These are phyloP conservation scores for Baronia brevicornis DNA, from an alignment of 2,888 invertebrate species.

Conservation along the genomic window DNA sequence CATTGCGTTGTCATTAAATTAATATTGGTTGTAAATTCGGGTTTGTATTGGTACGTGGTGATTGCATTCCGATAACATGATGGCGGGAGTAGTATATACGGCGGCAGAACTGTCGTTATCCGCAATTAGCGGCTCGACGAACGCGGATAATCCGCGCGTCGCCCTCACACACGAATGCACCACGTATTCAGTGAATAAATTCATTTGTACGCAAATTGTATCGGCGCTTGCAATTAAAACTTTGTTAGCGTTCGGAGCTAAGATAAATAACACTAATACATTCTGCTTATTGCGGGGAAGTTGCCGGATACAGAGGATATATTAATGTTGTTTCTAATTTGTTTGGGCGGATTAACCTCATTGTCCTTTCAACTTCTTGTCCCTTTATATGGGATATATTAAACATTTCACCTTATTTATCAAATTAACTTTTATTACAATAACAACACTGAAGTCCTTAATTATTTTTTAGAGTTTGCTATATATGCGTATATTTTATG, in stretches of 20 bases:
- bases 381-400: conserved; percentile 43
- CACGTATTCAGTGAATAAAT: conserved; percentile 72
- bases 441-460: conserved; percentile 9
- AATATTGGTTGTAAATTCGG: conserved; percentile 13
- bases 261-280: conserved; percentile 76
- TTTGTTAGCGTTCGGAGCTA: conserved; percentile 70
- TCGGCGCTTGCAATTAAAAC: conserved; percentile 76
- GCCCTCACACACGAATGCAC: conserved; percentile 54
- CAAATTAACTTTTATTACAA: conserved; percentile 16
- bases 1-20: conserved; percentile 9
- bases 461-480: neutral
- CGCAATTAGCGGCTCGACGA: conserved; percentile 69
- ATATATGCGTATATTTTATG: neutral
- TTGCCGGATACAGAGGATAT: conserved; percentile 69
- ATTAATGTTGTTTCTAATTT: conserved; percentile 74
- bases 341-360: conserved; percentile 67
- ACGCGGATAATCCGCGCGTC: conserved; percentile 62
- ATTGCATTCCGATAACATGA: conserved; percentile 23
- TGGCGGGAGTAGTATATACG: conserved; percentile 18
- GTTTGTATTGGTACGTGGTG: conserved; percentile 20
- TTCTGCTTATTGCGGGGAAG: conserved; percentile 72
- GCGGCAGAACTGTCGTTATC: conserved; percentile 44
- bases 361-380: conserved; percentile 55
- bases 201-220: conserved; percentile 76
- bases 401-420: conserved; percentile 27